These are phyloP conservation scores for Rhinogobius similis DNA, from an alignment of 2,113 vertebrate genomes.

Conservation along the genomic window DNA sequence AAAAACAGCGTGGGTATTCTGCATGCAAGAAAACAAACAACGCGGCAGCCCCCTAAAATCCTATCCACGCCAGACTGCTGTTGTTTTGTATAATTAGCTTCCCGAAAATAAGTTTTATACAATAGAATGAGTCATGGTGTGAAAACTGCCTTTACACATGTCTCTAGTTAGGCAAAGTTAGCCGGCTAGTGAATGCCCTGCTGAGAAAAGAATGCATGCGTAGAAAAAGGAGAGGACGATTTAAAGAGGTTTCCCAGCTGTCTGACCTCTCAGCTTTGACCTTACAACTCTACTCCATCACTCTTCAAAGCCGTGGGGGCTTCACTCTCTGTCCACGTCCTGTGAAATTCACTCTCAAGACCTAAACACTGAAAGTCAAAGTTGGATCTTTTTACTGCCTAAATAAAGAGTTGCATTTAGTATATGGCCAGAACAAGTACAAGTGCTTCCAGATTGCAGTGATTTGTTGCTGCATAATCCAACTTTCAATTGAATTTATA, in stretches of 20 bases:
- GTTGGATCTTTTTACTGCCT: neutral
- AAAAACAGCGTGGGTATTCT: constrained; percentile 56
- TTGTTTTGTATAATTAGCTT: constrained; percentile 48
- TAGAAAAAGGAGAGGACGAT: constrained; percentile 50
- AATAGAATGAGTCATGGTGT: constrained; percentile 13
- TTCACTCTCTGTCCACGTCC: constrained; percentile 3
- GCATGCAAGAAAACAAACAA: constrained; percentile 54
- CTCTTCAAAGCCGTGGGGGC: constrained; percentile 11
- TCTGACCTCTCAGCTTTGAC: constrained; percentile 69
- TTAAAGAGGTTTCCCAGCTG: constrained; percentile 77
- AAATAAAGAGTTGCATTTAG: constrained; percentile 11
- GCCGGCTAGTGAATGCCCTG: constrained; percentile 17
- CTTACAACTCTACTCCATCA: constrained; percentile 21
- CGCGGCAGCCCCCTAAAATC: constrained; percentile 27
- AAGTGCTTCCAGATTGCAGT: neutral
- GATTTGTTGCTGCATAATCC: too few relatives aligned
- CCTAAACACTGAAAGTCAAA: constrained; percentile 6
- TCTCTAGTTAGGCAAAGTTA: constrained; percentile 27
- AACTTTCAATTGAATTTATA: too few relatives aligned
- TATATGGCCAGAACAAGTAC: too few relatives aligned
- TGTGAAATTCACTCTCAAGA: constrained; percentile 56
- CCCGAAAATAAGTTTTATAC: constrained; percentile 24
- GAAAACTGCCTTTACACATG: constrained; percentile 9
- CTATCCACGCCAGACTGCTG: constrained; percentile 12
- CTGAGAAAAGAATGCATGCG: constrained; percentile 63